phyloP scores from a whole-genome alignment of 2,797 vertebrate species.

The Alca torda region DNA sequence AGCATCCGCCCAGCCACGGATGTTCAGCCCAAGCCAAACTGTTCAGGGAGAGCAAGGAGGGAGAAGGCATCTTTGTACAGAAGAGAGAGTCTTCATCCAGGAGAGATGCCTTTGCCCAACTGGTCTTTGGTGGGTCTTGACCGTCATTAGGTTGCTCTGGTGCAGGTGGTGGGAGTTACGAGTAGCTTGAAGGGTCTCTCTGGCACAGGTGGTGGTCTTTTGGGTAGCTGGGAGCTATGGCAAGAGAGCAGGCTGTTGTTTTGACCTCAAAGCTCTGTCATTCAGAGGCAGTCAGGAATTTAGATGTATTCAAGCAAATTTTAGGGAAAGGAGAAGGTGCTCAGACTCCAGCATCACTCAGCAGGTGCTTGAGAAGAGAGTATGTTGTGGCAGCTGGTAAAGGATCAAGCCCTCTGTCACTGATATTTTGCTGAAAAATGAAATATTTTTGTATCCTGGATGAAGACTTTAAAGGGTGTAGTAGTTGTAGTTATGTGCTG shows the following conservation, averaged over 20 bases:
- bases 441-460: neutral
- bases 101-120: rapidly evolving
- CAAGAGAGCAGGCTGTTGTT: neutral
- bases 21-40: rapidly evolving
- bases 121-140: neutral
- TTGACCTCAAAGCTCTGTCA: neutral
- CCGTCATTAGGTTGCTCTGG: neutral
- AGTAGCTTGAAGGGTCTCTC: rapidly evolving
- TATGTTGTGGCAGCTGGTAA: neutral
- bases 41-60: neutral
- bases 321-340: neutral
- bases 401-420: neutral
- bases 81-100: neutral
- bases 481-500: neutral
- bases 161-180: neutral
- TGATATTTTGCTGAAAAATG: neutral
- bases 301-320: rapidly evolving
- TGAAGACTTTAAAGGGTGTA: neutral
- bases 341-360: neutral
- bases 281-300: neutral
- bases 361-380: neutral
- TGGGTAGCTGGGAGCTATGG: neutral
- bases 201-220: neutral
- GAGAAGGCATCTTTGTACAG: rapidly evolving
- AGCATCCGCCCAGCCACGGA: neutral